Conservation (phyloP, 2,888 invertebrate species). For the Cephus pygmeus region DNA sequence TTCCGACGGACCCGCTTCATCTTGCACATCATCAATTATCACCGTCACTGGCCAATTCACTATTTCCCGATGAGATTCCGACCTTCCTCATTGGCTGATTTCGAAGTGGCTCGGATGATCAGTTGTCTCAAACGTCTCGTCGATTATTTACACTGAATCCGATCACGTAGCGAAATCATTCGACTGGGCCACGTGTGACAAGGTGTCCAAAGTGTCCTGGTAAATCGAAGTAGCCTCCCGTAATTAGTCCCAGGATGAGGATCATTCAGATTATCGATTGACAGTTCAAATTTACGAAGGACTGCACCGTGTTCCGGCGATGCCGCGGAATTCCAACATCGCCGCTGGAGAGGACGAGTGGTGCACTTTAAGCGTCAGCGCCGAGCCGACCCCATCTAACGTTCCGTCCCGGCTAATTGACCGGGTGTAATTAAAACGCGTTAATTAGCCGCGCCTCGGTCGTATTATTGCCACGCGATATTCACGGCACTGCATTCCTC, state of each 20-base stretch:
- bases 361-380: neutral
- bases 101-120: neutral
- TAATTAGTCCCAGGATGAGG: neutral
- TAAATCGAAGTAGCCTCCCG: neutral
- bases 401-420: constrained; percentile 13
- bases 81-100: neutral
- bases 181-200: neutral
- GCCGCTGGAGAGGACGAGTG: neutral
- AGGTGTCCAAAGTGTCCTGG: neutral
- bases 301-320: neutral
- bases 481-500: neutral
- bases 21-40: neutral
- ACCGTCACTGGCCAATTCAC: neutral
- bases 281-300: neutral
- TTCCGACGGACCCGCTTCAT: neutral
- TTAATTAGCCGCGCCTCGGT: constrained; percentile 12
- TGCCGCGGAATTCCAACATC: neutral
- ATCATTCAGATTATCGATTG: neutral
- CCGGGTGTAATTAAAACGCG: constrained; percentile 20
- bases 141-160: neutral
- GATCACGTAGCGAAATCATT: neutral
- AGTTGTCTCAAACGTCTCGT: neutral
- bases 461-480: neutral
- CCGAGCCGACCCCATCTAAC: neutral
- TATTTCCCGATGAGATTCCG: neutral